Evolutionary conservation across 1,140 invertebrate genomes (phyloP), one percentile per base, ranked within the genome.

Genomic region (Drosophila rhopaloa): DNA sequence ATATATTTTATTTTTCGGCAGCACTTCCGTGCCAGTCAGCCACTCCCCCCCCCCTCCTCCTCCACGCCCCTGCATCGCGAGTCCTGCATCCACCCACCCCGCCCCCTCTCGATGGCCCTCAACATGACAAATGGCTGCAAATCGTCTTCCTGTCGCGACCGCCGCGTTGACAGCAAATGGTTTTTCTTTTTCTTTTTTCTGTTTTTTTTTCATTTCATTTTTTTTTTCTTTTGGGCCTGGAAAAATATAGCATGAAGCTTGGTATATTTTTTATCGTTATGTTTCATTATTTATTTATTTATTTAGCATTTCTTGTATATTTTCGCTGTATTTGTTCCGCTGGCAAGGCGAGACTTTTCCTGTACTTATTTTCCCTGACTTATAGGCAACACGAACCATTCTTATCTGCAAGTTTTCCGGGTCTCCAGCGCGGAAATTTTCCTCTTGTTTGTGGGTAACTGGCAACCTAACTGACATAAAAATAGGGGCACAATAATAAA

Each of bases 91-190:
- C 73, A 63, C 1, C 7, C 16, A 32, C 0, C 9, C 43, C 35
- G 1, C 47, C 9, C 43, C 41, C 35, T 40, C 43, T 19, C 37
- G 11, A 29, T 67, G 57, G 78, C 74, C 63, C 63, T 71, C 73
- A 77, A 89, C 84, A 88, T 88, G 84, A 88, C 84, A 88, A 88
- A 88, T 88, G 84, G 84, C 84, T 88, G 84, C 84, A 88, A 88
- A 88, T 88, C 84, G 84, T 88, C 84, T 88, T 88, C 84, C 84
- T 88, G 85, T 88, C 83, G 83, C 83, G 79, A 68, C 83, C 83
- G 71, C 81, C 79, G 73, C 73, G 77, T 88, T 88, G 81, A 84
- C 83, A 88, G 81, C 76, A 79, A 88, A 86, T 81, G 80, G 70
- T 48, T 50, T 16, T 41, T 24, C 27, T 37, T 44, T 43, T 41